Base-by-base conservation (phyloP, 2,797 vertebrate genomes). In the Syngnathus rostellatus region DNA sequence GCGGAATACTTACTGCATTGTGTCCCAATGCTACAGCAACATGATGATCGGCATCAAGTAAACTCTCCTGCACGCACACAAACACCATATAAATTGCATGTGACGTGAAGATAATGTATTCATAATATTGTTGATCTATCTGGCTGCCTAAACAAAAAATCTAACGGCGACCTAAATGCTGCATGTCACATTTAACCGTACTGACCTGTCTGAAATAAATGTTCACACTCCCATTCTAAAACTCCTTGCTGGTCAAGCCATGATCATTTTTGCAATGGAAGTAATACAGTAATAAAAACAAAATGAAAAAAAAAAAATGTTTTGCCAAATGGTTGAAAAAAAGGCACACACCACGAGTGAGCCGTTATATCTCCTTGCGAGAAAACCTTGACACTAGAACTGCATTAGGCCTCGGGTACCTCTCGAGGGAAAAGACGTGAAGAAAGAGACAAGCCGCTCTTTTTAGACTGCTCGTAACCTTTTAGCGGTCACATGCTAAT, bases 21-120 rank as follows among this genome's bases (percentile, higher is more conserved):
- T 11, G 41, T 78, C 91, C 93, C 1, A 98, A 85, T 5, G 96
- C 95, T 38, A 98, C 95, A 21, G 95, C 94, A 68, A 97, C 86
- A 63, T 97, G 94, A 87, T 99, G 97, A 62, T 87, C 87, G 23
- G 84, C 82, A 80, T 97, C 95, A 81, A 99, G 82, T 66, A 93
- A 87, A 41, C 90, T 92, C 88, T 99, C 96, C 96, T 99, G 81
- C 31, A 43, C 50, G 81, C 77, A 73, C 21, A 74, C 40, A 75
- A 1, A 65, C 17, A 67, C 11, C 45, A 60, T 19, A 67, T 19
- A 23, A 54, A 54, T 23, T 1, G 16, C 9, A 8, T 54, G 37
- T 23, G 14, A 63, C 19, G 50, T 10, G 11, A 19, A 16, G 11
- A 3, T 4, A 25, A 2, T 8, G 31, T 14, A 62, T 62, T 8